Base-by-base conservation (phyloP, 2,113 vertebrate species). In the Glaucidium brasilianum region DNA sequence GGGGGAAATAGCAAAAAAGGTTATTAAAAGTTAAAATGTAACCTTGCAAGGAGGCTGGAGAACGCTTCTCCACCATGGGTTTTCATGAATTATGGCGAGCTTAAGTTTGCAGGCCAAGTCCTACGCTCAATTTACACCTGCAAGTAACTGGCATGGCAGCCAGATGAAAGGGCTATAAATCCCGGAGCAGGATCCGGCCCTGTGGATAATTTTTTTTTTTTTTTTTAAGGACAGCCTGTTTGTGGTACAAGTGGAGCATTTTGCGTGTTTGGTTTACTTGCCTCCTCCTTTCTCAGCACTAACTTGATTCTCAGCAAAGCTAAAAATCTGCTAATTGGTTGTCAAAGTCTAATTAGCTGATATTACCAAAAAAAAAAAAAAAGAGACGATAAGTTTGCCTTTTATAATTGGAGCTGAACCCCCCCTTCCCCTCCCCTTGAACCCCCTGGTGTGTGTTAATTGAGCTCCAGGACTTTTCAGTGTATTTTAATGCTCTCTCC, bases 311-410 rank as follows among this genome's bases (percentile, higher is more conserved):
- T 92, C 89, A 95, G 95, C 84, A 94, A 94, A 92, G 91, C 89
- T 96, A 96, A 94, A 96, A 96, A 97, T 97, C 93, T 96, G 81
- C 88, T 95, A 89, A 86, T 78, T 96, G 91, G 85, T 97, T 98
- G 95, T 97, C 92, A 97, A 96, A 97, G 92, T 96, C 78, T 97
- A 95, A 98, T 97, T 97, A 97, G 88, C 76, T 90, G 49, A 94
- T 94, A 91, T 96, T 97, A 96, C 27, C 0, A 76, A 90, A 80
- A 78, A 67, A 41, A 80, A 84, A 69, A 53, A n/a, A 34, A 76
- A 64, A 37, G 41, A 63, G 50, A 55, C 64, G 26, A 67, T 58
- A 96, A 91, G 84, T 92, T 95, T 97, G 82, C 91, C 76, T 95
- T 94, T 96, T 97, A 90, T 96, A 98, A 97, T 79, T 97, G 95